phyloP scores from a whole-genome alignment of 1,140 invertebrate genomes.

The Acromyrmex charruanus region DNA sequence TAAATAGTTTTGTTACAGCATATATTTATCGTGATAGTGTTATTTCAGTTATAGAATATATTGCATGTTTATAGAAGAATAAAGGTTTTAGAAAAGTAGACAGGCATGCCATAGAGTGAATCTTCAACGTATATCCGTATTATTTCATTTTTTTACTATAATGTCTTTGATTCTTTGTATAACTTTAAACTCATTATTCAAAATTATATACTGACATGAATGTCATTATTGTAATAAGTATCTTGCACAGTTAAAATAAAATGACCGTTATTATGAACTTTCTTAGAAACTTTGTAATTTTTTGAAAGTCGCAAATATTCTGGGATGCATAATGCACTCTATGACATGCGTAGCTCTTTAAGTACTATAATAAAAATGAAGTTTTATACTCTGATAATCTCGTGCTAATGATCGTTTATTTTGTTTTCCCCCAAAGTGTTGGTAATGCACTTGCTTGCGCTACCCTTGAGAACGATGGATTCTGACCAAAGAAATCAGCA shows the following conservation, averaged over 20 bases:
- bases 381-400: slow-evolving; percentile 63
- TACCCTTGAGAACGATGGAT: slow-evolving; percentile 83
- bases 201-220: background rate
- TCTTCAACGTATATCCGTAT: background rate
- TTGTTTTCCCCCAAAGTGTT: slow-evolving; percentile 82
- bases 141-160: background rate
- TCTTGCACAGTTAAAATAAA: background rate
- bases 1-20: background rate
- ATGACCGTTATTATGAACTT: background rate
- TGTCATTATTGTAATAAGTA: background rate
- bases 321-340: background rate
- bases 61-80: slow-evolving; percentile 28
- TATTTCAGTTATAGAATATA: background rate
- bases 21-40: background rate
- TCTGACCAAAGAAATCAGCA: slow-evolving; percentile 84
- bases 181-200: background rate
- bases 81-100: slow-evolving; percentile 13
- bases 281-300: background rate
- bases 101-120: slow-evolving; percentile 25
- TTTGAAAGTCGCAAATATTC: background rate
- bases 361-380: slow-evolving; percentile 46
- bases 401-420: slow-evolving; percentile 74
- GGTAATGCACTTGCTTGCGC: slow-evolving; percentile 84
- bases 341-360: slow-evolving; percentile 37
- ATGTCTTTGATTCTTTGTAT: background rate